phyloP scores from a whole-genome alignment of 2,113 vertebrate species.

The Microtus pennsylvanicus region DNA sequence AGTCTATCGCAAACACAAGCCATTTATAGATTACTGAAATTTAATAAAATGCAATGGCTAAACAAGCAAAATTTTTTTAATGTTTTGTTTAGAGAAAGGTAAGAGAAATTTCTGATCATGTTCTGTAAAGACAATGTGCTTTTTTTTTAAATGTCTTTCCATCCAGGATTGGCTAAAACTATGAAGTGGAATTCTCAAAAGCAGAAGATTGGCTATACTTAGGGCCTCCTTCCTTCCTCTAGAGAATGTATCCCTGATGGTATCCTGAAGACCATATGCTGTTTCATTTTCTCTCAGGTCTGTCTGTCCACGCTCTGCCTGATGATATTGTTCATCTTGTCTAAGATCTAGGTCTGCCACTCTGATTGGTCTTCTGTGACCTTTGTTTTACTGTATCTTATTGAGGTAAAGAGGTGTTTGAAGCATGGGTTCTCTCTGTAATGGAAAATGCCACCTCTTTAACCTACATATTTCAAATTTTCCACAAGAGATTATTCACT shows the following conservation, averaged over 20 bases:
- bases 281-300: not conserved
- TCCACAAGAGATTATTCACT: not conserved
- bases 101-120: not conserved
- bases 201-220: not conserved
- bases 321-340: not conserved
- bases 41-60: not conserved
- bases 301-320: not conserved
- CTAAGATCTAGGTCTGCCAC: not conserved
- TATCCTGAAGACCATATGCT: not conserved
- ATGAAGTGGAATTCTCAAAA: not conserved
- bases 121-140: not conserved
- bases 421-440: not conserved
- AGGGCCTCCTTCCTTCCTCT: not conserved
- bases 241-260: not conserved
- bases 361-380: not conserved
- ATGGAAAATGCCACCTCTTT: not conserved
- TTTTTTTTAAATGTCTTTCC: not conserved
- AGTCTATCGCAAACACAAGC: not conserved
- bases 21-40: not conserved
- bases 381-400: not conserved
- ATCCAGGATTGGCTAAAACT: not conserved
- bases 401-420: not conserved
- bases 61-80: not conserved
- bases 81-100: not conserved
- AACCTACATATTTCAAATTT: conserved; percentile 15